Conservation (phyloP, 2,888 invertebrate species). For the Anoplius nigerrimus region DNA sequence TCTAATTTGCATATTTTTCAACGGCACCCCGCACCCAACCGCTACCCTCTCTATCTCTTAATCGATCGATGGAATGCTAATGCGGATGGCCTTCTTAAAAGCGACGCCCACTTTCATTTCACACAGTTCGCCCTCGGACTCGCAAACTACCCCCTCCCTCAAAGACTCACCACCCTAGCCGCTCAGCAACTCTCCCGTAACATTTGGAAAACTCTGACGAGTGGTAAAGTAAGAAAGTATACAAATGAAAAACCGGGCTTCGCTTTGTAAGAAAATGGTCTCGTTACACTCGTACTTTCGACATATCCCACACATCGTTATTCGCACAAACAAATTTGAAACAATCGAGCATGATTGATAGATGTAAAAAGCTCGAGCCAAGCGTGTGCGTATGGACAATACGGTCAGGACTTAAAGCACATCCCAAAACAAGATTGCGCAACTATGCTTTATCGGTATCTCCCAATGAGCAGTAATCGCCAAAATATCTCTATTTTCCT, state of each 20-base stretch:
- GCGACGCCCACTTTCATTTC: neutral
- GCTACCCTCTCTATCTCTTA: conserved; percentile 7
- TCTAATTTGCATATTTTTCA: too few species aligned
- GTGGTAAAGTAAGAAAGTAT: too few species aligned
- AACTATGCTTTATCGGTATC: conserved; percentile 18
- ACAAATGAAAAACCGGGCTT: too few species aligned
- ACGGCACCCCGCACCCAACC: too few species aligned
- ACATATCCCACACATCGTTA: neutral
- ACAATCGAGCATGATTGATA: conserved; percentile 10
- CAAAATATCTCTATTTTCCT: too few species aligned
- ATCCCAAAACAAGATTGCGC: conserved; percentile 54
- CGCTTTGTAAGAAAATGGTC: too few species aligned
- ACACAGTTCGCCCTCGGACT: neutral
- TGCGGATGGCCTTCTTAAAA: too few species aligned
- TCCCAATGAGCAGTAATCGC: neutral
- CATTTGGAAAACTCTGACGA: too few species aligned
- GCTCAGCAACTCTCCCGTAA: too few species aligned
- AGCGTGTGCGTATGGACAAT: conserved; percentile 59
- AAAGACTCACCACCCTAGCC: too few species aligned
- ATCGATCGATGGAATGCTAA: neutral
- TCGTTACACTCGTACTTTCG: too few species aligned
- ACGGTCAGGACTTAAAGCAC: conserved; percentile 61
- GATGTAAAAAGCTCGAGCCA: conserved; percentile 61
- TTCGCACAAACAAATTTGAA: conserved; percentile 9
- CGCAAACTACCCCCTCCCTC: neutral